Base-by-base conservation (phyloP, 1,140 invertebrate species). In the Drosophila pseudoananassae region DNA sequence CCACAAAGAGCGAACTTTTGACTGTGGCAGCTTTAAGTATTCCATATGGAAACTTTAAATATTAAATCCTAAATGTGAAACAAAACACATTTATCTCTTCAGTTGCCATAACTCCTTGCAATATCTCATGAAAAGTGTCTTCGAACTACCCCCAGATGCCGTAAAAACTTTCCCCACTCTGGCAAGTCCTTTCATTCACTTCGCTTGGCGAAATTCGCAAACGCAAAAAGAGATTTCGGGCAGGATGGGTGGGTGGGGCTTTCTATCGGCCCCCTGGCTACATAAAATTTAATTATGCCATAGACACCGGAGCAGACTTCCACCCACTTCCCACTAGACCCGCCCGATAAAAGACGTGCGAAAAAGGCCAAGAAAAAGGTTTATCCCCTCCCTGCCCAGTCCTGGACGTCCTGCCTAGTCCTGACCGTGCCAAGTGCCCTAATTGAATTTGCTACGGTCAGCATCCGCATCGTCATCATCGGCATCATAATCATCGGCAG, bases 401-500 rank as follows among this genome's bases (percentile, higher is more conserved):
- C 31, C 40, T 23, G n/a, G 23, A 40, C 33, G 25, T 55, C 46
- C 38, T 36, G 40, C 46, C 55, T 29, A 63, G 54, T 33, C 59
- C 54, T 47, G 64, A 64, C 56, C 52, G 29, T 55, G 73, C 59
- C 61, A 66, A 66, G 59, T 66, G 47, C 59, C 80, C 80, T 89
- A 89, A 89, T 89, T 89, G 85, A 89, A 89, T 89, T 89, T 84
- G 85, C 51, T 84, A 80, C 85, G 85, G 85, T 85, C 85, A 89
- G 80, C 77, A 83, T 59, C 55, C 59, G 20, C 68, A 56, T 70
- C 29, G 27, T 56, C 72, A 64, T 64, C 59, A 33, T 40, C 65
- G 29, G 17, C 49, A 54, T 40, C 53, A 64, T 46, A 43, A 58
- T 65, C 74, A 84, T 57, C 57, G 50, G 29, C 29, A 75, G 51